A percentile compares a stretch with the other conserved stretches of the same genome.
phyloP scores from a whole-genome alignment of 2,888 invertebrate genomes.

The Pammene fasciana region DNA sequence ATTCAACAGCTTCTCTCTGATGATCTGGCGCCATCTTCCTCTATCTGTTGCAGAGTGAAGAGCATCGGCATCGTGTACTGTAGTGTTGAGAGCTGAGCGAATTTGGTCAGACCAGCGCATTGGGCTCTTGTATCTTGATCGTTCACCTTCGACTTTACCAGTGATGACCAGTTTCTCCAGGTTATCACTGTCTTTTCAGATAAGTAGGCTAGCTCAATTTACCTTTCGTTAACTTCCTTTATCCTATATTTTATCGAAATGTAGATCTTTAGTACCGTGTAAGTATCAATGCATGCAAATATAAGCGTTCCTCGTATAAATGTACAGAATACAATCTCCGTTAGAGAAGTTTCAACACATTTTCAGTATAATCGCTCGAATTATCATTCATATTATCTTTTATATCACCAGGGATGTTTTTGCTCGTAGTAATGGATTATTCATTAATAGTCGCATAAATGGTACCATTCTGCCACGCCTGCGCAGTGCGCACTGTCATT shows the following conservation, averaged over 20 bases:
- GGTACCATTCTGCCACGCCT: neutral
- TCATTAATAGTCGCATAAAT: slow-evolving; percentile 20
- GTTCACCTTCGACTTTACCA: too few relatives aligned
- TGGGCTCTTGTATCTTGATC: too few relatives aligned
- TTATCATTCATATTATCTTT: slow-evolving; percentile 19
- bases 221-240: too few relatives aligned
- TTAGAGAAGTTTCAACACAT: neutral
- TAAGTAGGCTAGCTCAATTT: too few relatives aligned
- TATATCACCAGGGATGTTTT: slow-evolving; percentile 2
- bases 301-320: neutral
- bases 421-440: slow-evolving; percentile 7
- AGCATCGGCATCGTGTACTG: too few relatives aligned
- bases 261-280: neutral
- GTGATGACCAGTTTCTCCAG: too few relatives aligned
- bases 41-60: too few relatives aligned
- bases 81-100: too few relatives aligned
- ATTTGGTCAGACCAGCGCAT: too few relatives aligned
- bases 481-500: slow-evolving; percentile 4
- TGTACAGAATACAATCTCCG: neutral
- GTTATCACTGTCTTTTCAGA: too few relatives aligned
- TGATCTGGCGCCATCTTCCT: too few relatives aligned
- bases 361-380: neutral
- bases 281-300: neutral
- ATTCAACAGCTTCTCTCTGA: too few relatives aligned
- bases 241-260: neutral